Evolutionary conservation across 1,140 invertebrate genomes (phyloP).

Genomic region (Pissodes strobi): DNA sequence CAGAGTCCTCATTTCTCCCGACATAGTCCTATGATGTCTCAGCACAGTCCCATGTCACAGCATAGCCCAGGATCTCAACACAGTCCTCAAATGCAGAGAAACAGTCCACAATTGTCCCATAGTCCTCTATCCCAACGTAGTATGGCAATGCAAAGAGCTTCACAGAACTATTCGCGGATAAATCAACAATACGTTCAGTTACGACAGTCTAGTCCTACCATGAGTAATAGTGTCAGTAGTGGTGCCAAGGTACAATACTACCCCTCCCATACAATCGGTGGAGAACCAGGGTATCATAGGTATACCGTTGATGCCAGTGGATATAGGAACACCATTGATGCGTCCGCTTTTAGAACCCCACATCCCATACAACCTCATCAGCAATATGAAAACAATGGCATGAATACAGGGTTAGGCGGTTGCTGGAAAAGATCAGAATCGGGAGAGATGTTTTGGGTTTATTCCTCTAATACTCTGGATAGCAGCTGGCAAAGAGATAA

Average conservation of each 20-base stretch:
- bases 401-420: constrained; percentile 51
- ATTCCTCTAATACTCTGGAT: constrained; percentile 40
- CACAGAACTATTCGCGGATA: constrained; percentile 7
- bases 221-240: constrained; percentile 7
- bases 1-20: constrained; percentile 29
- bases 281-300: constrained; percentile 33
- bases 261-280: constrained; percentile 34
- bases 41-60: constrained; percentile 34
- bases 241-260: constrained; percentile 35
- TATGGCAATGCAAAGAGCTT: constrained; percentile 8
- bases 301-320: constrained; percentile 34
- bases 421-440: constrained; percentile 53
- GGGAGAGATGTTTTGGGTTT: constrained; percentile 54
- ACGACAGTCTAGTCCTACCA: constrained; percentile 45
- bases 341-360: constrained; percentile 36
- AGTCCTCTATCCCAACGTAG: constrained; percentile 27
- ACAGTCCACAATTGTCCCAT: constrained; percentile 29
- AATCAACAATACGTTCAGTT: constrained; percentile 17
- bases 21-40: constrained; percentile 21
- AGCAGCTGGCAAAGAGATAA: constrained; percentile 51
- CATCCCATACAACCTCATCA: constrained; percentile 54
- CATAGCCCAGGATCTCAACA: constrained; percentile 31
- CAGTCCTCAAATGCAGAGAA: constrained; percentile 30
- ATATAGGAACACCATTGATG: constrained; percentile 36
- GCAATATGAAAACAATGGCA: constrained; percentile 52